A percentile compares a stretch with the other conserved stretches of the same genome.
Conservation (phyloP, 2,888 invertebrate genomes). For the Graphium colonna region DNA sequence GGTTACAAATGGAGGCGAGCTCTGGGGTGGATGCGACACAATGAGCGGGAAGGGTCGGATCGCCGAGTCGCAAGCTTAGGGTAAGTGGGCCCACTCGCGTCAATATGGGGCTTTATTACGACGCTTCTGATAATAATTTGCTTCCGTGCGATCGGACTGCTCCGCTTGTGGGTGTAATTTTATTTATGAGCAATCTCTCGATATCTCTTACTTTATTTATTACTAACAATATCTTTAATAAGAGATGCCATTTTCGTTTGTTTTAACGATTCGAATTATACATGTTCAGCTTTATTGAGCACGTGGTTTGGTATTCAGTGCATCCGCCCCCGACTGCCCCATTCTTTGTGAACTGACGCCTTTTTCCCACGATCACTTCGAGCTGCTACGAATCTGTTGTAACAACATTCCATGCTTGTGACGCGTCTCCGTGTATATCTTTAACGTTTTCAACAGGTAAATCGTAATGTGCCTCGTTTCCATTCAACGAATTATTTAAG, state of each 20-base stretch:
- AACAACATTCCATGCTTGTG: conserved; percentile 22
- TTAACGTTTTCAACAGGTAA: conserved; percentile 6
- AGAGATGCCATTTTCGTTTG: too few relatives aligned
- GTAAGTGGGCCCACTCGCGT: conserved; percentile 76
- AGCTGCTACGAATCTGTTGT: conserved; percentile 55
- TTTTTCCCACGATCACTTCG: conserved; percentile 70
- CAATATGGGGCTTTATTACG: conserved; percentile 74
- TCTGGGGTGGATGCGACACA: conserved; percentile 76
- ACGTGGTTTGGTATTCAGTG: conserved; percentile 51
- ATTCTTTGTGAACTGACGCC: conserved; percentile 56
- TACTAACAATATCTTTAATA: too few relatives aligned
- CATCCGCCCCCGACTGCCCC: conserved; percentile 62
- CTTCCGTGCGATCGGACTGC: conserved; percentile 41
- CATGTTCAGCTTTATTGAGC: conserved; percentile 25
- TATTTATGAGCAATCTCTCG: conserved; percentile 30
- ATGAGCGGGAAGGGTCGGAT: conserved; percentile 73
- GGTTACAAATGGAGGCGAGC: conserved; percentile 75
- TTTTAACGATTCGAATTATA: too few relatives aligned
- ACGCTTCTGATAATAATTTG: conserved; percentile 68
- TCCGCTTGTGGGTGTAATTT: neutral
- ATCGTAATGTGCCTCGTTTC: neutral
- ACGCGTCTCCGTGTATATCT: conserved; percentile 1
- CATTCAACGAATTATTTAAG: conserved; percentile 6
- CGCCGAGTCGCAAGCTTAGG: conserved; percentile 62
- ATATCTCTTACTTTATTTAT: conserved; percentile 12